Evolutionary conservation across 2,888 invertebrate species (phyloP).

Genomic region (Xylota segnis): DNA sequence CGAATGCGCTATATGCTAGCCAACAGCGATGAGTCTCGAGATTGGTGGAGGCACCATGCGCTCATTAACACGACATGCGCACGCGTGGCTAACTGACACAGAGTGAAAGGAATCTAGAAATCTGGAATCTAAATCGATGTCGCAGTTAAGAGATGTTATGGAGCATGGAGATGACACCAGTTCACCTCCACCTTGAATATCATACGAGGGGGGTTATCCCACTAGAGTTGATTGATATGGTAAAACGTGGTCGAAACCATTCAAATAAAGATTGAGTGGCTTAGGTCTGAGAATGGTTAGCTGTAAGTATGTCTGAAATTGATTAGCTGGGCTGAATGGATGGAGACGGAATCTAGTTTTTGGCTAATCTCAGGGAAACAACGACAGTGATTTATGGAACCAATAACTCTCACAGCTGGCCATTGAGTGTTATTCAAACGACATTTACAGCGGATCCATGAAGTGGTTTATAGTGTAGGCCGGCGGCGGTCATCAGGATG

Average conservation of each 20-base stretch:
- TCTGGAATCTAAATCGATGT: slow-evolving; percentile 28
- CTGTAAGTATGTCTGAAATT: slow-evolving; percentile 8
- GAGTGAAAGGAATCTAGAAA: slow-evolving; percentile 40
- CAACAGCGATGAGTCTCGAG: neutral
- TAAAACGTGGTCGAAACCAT: slow-evolving; percentile 6
- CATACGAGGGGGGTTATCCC: neutral
- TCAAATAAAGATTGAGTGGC: slow-evolving; percentile 16
- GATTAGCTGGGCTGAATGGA: neutral
- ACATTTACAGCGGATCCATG: slow-evolving; percentile 1
- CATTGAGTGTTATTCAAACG: neutral
- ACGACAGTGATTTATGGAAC: slow-evolving; percentile 9
- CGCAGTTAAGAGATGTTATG: slow-evolving; percentile 5
- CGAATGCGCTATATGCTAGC: neutral
- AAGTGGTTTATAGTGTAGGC: slow-evolving; percentile 3
- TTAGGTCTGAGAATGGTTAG: slow-evolving; percentile 7
- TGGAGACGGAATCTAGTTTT: slow-evolving; percentile 9
- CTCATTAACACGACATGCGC: slow-evolving; percentile 20
- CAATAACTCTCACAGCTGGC: neutral
- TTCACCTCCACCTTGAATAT: slow-evolving; percentile 68
- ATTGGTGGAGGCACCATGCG: neutral
- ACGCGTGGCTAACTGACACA: slow-evolving; percentile 16
- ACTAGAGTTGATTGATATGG: slow-evolving; percentile 23
- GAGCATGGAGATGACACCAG: slow-evolving; percentile 58
- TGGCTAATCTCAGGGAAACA: neutral
- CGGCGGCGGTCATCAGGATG: neutral